Conservation (phyloP, 2,797 vertebrate genomes). For the Enteromius trimaculatus region DNA sequence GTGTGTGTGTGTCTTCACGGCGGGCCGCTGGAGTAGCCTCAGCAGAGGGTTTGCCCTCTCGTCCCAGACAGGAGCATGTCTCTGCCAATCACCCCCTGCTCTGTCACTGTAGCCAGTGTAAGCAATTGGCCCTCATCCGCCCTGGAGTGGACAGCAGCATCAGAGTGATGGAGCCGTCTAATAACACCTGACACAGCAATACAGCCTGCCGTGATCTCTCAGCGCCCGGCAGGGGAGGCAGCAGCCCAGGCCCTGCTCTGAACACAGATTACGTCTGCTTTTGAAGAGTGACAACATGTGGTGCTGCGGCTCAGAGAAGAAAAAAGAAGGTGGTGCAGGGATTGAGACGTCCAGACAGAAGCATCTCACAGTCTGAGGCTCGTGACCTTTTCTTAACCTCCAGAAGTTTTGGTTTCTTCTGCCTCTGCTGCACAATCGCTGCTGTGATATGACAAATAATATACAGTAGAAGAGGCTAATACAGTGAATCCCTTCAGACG, state of each 20-base stretch:
- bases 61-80: slow-evolving; percentile 33
- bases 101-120: slow-evolving; percentile 26
- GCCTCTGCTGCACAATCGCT: not conserved
- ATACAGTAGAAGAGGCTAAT: not conserved
- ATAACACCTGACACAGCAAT: slow-evolving; percentile 80
- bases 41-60: slow-evolving; percentile 16
- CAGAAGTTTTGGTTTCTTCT: not conserved
- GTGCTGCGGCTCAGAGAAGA: slow-evolving; percentile 13
- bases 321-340: slow-evolving; percentile 27
- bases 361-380: slow-evolving; percentile 32
- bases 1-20: slow-evolving; percentile 10
- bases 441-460: not conserved
- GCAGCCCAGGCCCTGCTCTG: slow-evolving; percentile 29
- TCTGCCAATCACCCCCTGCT: slow-evolving; percentile 41
- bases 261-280: slow-evolving; percentile 50
- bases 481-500: not conserved
- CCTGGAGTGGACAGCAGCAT: slow-evolving; percentile 77
- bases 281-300: slow-evolving; percentile 55
- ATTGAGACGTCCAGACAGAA: slow-evolving; percentile 53
- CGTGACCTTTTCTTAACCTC: slow-evolving; percentile 29
- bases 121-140: slow-evolving; percentile 77
- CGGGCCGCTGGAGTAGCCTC: slow-evolving; percentile 25
- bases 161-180: slow-evolving; percentile 80
- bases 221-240: slow-evolving; percentile 23
- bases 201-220: slow-evolving; percentile 72